These are phyloP conservation scores for Sisyra nigra DNA, from an alignment of 2,888 invertebrate genomes.

Conservation along the genomic window DNA sequence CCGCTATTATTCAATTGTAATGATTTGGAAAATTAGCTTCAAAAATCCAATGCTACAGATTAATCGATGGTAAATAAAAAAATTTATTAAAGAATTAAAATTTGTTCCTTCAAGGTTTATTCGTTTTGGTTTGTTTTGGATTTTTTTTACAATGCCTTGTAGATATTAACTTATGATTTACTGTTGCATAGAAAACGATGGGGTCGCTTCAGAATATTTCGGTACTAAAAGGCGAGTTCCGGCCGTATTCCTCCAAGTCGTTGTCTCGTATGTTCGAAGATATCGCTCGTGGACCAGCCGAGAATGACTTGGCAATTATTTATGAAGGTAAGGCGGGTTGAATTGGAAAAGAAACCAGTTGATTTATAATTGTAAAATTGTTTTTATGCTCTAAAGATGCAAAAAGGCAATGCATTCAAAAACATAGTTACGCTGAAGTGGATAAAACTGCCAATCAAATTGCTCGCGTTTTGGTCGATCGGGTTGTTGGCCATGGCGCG, in stretches of 20 bases:
- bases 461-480: constrained; percentile 33
- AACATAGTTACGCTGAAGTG: constrained; percentile 35
- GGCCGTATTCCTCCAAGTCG: constrained; percentile 31
- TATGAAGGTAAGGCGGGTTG: constrained; percentile 34
- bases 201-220: constrained; percentile 62
- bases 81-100: too few relatives aligned
- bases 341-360: background rate
- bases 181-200: constrained; percentile 31
- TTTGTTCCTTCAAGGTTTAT: too few relatives aligned
- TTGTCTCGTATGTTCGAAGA: constrained; percentile 40
- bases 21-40: too few relatives aligned
- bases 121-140: too few relatives aligned
- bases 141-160: too few relatives aligned
- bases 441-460: constrained; percentile 38
- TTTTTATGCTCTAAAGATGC: background rate
- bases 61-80: too few relatives aligned
- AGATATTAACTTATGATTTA: too few relatives aligned
- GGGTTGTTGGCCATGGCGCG: constrained; percentile 22
- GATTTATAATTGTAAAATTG: constrained; percentile 1
- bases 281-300: constrained; percentile 31
- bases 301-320: constrained; percentile 41
- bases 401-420: constrained; percentile 15
- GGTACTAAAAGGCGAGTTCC: constrained; percentile 44
- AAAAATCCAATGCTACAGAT: too few relatives aligned
- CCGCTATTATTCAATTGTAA: too few relatives aligned